phyloP scores from a whole-genome alignment of 1,140 invertebrate species.

The Glossosoma conforme region DNA sequence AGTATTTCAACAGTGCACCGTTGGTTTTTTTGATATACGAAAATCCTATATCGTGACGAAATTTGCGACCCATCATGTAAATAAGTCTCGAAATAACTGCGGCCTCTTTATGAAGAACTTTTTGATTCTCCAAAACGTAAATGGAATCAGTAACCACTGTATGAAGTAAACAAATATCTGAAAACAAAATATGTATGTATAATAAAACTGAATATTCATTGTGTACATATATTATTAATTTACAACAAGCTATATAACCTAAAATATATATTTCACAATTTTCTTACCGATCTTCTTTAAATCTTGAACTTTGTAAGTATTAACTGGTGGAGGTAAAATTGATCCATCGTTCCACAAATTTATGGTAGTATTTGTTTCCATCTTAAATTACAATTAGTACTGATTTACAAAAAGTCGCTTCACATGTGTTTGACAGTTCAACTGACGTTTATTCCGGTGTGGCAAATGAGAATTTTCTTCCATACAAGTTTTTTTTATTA shows the following conservation, averaged over 20 bases:
- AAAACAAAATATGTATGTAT: too few species aligned
- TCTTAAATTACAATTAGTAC: too few species aligned
- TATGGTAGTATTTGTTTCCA: background rate
- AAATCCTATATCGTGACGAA: constrained; percentile 55
- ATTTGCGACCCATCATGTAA: constrained; percentile 58
- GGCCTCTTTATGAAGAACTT: constrained; percentile 50
- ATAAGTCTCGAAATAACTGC: constrained; percentile 53
- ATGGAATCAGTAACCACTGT: constrained; percentile 37
- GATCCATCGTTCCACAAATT: constrained; percentile 37
- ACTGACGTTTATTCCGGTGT: too few species aligned
- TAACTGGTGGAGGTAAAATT: constrained; percentile 38
- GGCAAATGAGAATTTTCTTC: too few species aligned
- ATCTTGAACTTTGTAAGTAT: constrained; percentile 35
- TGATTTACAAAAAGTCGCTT: too few species aligned
- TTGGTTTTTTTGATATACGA: constrained; percentile 54
- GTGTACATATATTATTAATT: too few species aligned
- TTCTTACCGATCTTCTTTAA: too few species aligned
- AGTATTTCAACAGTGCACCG: constrained; percentile 50
- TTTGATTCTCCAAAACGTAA: constrained; percentile 45
- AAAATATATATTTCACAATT: too few species aligned
- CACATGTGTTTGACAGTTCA: too few species aligned
- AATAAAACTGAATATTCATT: too few species aligned
- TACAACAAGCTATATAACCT: too few species aligned
- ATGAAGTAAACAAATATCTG: constrained; percentile 38
- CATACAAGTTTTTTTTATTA: too few species aligned